These are phyloP conservation scores for Schizaphis graminum DNA, from an alignment of 2,888 invertebrate species.

Conservation along the genomic window DNA sequence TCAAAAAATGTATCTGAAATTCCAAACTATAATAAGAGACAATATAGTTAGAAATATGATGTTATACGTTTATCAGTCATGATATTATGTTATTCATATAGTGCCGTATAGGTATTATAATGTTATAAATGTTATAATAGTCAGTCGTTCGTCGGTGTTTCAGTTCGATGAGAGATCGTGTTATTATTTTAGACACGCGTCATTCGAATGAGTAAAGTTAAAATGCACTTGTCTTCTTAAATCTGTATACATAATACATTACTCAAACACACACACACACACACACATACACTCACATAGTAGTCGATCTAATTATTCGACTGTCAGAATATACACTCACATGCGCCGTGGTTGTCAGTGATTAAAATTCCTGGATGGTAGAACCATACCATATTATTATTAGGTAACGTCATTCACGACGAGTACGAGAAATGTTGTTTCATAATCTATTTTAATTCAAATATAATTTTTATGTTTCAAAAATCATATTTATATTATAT, in stretches of 20 bases:
- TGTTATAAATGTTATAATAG: not conserved
- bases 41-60: not conserved
- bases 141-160: not conserved
- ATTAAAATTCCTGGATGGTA: not conserved
- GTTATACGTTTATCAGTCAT: not conserved
- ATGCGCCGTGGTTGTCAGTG: not conserved
- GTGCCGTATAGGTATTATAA: not conserved
- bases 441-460: slow-evolving; percentile 10
- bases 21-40: not conserved
- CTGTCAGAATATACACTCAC: not conserved
- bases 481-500: not conserved
- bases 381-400: slow-evolving; percentile 21
- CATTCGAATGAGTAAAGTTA: not conserved
- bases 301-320: not conserved
- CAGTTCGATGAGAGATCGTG: not conserved
- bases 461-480: slow-evolving; percentile 16
- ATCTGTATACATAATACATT: not conserved
- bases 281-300: not conserved
- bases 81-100: not conserved
- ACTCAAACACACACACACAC: not conserved
- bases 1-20: not conserved
- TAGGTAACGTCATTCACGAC: not conserved
- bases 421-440: slow-evolving; percentile 16
- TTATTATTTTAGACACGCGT: not conserved
- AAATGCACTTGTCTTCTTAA: not conserved